Conservation (phyloP, 1,140 invertebrate genomes). For the Andricus grossulariae region DNA sequence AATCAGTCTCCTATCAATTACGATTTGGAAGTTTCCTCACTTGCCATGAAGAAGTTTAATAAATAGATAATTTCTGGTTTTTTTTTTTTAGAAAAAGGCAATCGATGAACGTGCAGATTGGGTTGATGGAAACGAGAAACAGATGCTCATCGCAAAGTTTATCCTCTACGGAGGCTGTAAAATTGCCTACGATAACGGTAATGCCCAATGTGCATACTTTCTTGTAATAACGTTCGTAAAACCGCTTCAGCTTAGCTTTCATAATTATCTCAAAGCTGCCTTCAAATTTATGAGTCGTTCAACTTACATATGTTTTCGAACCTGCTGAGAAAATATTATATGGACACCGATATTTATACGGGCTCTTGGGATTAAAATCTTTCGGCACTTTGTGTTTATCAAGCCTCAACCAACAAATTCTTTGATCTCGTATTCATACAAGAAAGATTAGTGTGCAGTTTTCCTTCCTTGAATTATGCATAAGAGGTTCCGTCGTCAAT, state of each 20-base stretch:
- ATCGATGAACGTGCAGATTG: neutral
- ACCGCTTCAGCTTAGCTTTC: neutral
- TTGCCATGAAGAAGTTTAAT: neutral
- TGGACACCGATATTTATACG: neutral
- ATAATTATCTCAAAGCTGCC: slow-evolving; percentile 13
- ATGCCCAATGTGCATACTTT: slow-evolving; percentile 25
- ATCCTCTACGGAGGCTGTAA: slow-evolving; percentile 1
- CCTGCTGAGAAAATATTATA: neutral
- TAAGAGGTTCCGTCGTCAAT: too few species aligned
- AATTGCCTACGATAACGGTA: slow-evolving; percentile 19
- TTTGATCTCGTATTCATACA: too few species aligned
- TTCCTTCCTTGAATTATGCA: too few species aligned
- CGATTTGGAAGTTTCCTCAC: too few species aligned
- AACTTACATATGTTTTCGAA: neutral
- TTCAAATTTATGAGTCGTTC: neutral
- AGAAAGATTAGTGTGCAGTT: too few species aligned
- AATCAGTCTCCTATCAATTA: too few species aligned
- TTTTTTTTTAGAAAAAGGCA: neutral
- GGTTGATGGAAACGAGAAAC: slow-evolving; percentile 4
- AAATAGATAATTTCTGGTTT: neutral
- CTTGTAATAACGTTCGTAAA: slow-evolving; percentile 16
- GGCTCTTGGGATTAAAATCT: neutral
- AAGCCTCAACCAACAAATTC: too few species aligned
- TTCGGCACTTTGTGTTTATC: neutral
- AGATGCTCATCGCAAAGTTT: slow-evolving; percentile 4